A percentile compares a stretch with the other conserved stretches of the same genome.
Evolutionary conservation across 2,113 vertebrate species (phyloP).

Genomic region (Mesocricetus auratus): DNA sequence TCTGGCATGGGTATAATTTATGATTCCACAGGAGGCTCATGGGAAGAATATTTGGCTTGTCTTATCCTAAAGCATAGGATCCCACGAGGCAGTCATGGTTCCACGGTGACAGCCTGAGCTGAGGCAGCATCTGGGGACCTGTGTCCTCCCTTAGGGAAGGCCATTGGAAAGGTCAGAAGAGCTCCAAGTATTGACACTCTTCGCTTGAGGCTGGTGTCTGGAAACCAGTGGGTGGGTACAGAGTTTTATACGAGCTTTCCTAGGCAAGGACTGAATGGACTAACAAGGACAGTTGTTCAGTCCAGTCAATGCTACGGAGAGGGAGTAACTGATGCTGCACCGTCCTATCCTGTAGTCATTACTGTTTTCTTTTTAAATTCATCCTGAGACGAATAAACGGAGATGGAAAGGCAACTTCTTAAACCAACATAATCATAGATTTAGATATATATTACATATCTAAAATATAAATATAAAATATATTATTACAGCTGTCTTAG

Average conservation of each 20-base stretch:
- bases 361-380: neutral
- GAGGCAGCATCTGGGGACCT: rapidly evolving
- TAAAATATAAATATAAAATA: too few species aligned
- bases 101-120: neutral
- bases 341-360: rapidly evolving
- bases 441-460: too few species aligned
- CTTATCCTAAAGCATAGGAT: neutral
- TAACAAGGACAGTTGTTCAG: too few species aligned
- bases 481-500: neutral
- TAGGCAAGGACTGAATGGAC: neutral
- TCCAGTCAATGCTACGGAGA: neutral
- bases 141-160: too few species aligned
- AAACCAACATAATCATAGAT: neutral
- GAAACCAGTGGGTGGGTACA: neutral
- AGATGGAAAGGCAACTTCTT: neutral
- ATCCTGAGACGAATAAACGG: neutral
- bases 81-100: too few species aligned
- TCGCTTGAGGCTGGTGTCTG: neutral
- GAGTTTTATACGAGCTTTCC: neutral
- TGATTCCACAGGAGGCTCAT: neutral
- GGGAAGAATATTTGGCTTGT: neutral
- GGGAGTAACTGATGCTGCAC: too few species aligned
- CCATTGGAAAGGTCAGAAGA: neutral
- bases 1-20: rapidly evolving
- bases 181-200: rapidly evolving